Percentiles rank a stretch among this genome's conserved stretches.
Evolutionary conservation across 2,888 invertebrate genomes (phyloP).

Genomic region (Trimorus sp.): DNA sequence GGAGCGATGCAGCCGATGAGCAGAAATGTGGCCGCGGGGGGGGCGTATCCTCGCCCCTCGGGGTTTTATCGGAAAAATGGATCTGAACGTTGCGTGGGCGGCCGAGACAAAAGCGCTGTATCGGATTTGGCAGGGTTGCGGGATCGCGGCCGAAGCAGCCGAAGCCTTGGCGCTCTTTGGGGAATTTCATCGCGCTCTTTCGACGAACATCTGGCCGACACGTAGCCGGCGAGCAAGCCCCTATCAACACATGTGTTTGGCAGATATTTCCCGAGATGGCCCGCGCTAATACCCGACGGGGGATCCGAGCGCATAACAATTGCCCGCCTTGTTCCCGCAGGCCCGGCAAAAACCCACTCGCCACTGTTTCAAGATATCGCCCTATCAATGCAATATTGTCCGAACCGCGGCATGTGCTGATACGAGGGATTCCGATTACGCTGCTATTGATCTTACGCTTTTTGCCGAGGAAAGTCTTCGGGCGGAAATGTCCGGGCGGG

Average conservation of each 20-base stretch:
- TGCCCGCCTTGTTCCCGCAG: conserved; percentile 35
- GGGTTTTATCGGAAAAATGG: conserved; percentile 30
- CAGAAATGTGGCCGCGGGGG: no score
- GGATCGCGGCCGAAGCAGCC: conserved; percentile 50
- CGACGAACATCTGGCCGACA: conserved; percentile 76
- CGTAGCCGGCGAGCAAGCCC: conserved; percentile 73
- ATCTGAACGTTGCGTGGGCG: conserved; percentile 37
- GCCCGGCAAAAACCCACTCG: conserved; percentile 44
- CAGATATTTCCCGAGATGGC: conserved; percentile 73
- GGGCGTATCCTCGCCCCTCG: no score
- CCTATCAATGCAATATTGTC: conserved; percentile 42
- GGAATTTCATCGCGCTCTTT: conserved; percentile 74
- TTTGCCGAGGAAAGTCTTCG: no score
- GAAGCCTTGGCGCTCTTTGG: conserved; percentile 62
- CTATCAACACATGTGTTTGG: conserved; percentile 78
- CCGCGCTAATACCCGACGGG: conserved; percentile 59
- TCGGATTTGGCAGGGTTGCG: conserved; percentile 50
- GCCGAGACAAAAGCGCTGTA: conserved; percentile 48
- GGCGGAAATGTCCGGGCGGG: no score
- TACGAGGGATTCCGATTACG: conserved; percentile 35
- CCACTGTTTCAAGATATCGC: conserved; percentile 49
- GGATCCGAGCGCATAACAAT: conserved; percentile 55
- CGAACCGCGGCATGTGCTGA: conserved; percentile 21
- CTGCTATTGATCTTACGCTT: no score
- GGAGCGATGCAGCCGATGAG: no score